These are phyloP conservation scores for Epinephelus coioides DNA, from an alignment of 2,797 vertebrate genomes.

Conservation along the genomic window DNA sequence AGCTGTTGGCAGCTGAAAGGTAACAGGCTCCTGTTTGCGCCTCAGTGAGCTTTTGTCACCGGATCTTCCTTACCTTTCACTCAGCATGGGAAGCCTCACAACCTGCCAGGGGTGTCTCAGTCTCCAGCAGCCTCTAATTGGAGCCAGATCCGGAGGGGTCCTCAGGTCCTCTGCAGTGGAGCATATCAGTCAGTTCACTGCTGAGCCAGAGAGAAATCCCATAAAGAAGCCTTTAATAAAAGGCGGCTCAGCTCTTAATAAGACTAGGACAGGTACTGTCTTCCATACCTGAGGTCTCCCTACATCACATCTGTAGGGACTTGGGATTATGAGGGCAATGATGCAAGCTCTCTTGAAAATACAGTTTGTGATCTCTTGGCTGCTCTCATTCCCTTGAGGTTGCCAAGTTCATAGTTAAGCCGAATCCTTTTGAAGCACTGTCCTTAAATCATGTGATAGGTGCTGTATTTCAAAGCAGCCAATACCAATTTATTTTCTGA, in stretches of 20 bases:
- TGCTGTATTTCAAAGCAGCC: constrained; percentile 41
- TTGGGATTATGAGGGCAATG: constrained; percentile 59
- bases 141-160: constrained; percentile 59
- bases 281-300: constrained; percentile 48
- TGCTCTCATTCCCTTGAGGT: constrained; percentile 18
- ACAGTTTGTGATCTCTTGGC: constrained; percentile 50
- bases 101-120: constrained; percentile 40
- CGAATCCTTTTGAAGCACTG: constrained; percentile 41
- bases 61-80: constrained; percentile 29
- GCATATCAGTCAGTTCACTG: constrained; percentile 64
- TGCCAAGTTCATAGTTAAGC: constrained; percentile 28
- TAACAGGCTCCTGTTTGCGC: constrained; percentile 27
- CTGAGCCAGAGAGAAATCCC: constrained; percentile 62
- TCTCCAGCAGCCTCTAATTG: constrained; percentile 72
- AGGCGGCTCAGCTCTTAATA: constrained; percentile 72
- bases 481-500: constrained; percentile 40
- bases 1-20: constrained; percentile 7
- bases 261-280: constrained; percentile 53
- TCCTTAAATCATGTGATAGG: constrained; percentile 25
- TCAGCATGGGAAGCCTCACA: constrained; percentile 31
- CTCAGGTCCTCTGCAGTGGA: constrained; percentile 54
- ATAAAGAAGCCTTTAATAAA: constrained; percentile 72
- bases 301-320: constrained; percentile 50
- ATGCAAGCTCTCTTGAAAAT: constrained; percentile 54
- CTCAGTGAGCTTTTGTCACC: constrained; percentile 42